These are phyloP conservation scores for Semnornis frantzii DNA, from an alignment of 2,113 vertebrate genomes.

Conservation along the genomic window DNA sequence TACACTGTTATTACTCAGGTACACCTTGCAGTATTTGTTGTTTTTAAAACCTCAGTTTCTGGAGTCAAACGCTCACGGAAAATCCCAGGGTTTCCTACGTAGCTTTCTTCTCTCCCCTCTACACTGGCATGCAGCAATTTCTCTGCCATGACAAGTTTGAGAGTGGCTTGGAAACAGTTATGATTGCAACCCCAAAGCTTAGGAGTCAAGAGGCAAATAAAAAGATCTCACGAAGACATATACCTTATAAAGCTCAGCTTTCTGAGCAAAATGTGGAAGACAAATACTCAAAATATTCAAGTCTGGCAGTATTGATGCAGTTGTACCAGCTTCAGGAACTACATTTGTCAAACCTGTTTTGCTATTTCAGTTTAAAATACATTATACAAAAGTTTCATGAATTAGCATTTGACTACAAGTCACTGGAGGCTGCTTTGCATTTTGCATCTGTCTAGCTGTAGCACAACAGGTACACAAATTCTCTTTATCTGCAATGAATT, in stretches of 20 bases:
- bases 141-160: neutral
- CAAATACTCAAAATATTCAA: neutral
- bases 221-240: neutral
- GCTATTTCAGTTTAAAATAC: neutral
- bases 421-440: neutral
- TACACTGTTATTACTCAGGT: neutral
- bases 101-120: neutral
- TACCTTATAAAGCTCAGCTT: neutral
- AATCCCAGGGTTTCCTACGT: neutral
- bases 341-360: neutral
- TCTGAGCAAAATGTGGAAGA: neutral
- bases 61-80: neutral
- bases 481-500: neutral
- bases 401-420: neutral
- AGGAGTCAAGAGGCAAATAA: neutral
- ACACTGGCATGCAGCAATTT: neutral
- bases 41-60: neutral
- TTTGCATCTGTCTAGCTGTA: neutral
- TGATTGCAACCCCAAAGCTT: neutral
- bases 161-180: neutral
- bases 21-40: neutral
- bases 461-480: neutral
- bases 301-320: neutral
- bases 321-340: neutral
- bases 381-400: fast-evolving